phyloP scores from a whole-genome alignment of 2,797 vertebrate species.

The Cetoscarus ocellatus region DNA sequence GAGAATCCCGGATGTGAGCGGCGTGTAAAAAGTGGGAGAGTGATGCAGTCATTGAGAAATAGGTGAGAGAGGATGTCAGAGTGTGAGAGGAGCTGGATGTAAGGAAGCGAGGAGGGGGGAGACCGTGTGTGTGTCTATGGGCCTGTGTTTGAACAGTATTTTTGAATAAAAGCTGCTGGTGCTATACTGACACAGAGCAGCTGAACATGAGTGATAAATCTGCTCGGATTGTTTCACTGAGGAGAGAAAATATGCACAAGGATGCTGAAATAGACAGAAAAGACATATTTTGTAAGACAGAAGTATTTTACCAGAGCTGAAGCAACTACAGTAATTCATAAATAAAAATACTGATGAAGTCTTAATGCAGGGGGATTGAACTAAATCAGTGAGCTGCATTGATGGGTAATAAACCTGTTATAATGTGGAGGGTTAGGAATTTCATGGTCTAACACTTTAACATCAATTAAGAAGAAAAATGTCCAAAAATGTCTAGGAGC shows the following conservation, averaged over 20 bases:
- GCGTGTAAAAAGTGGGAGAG: constrained; percentile 44
- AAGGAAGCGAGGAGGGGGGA: constrained; percentile 16
- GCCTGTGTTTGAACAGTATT: constrained; percentile 9
- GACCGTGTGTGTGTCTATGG: not conserved
- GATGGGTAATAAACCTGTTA: too few relatives aligned
- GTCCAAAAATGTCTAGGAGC: too few relatives aligned
- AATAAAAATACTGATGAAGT: too few relatives aligned
- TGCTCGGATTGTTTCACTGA: not conserved
- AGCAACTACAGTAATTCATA: too few relatives aligned
- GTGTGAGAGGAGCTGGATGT: constrained; percentile 13
- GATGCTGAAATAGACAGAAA: not conserved
- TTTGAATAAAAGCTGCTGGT: constrained; percentile 24
- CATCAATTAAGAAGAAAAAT: too few relatives aligned
- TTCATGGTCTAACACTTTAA: too few relatives aligned
- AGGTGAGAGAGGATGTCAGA: constrained; percentile 33
- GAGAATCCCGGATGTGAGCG: constrained; percentile 58
- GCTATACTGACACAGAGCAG: constrained; percentile 24
- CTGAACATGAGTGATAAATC: constrained; percentile 7
- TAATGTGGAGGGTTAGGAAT: too few relatives aligned
- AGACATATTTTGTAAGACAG: not conserved
- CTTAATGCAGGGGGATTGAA: too few relatives aligned
- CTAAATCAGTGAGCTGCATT: too few relatives aligned
- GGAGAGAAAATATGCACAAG: constrained; percentile 1
- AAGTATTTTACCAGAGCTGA: too few relatives aligned
- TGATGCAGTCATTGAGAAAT: constrained; percentile 59